Conservation (phyloP, 1,140 invertebrate genomes). For the Ostrea denselamellosa region DNA sequence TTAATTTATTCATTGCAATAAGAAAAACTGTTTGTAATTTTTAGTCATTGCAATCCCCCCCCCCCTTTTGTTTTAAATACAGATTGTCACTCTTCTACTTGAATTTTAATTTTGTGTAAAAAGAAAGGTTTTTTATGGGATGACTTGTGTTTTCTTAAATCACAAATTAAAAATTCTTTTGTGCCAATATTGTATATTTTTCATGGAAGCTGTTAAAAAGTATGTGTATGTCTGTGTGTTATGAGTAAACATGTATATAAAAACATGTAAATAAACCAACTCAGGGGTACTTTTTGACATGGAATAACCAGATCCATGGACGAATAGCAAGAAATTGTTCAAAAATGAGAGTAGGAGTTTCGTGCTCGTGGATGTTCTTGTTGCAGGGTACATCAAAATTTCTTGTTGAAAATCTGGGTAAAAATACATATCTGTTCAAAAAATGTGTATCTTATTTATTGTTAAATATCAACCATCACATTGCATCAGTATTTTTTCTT, state of each 20-base stretch:
- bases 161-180: constrained; percentile 32
- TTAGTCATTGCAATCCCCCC: neutral
- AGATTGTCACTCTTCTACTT: neutral
- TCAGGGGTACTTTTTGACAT: constrained; percentile 37
- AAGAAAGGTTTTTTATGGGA: neutral
- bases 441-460: constrained; percentile 35
- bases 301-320: constrained; percentile 21
- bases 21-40: neutral
- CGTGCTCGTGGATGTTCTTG: neutral
- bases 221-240: neutral
- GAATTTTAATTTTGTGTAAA: constrained; percentile 12
- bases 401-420: constrained; percentile 29
- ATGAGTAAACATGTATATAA: neutral
- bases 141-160: constrained; percentile 1
- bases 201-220: neutral
- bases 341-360: neutral
- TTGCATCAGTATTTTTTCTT: constrained; percentile 30
- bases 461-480: neutral
- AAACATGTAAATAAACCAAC: constrained; percentile 30
- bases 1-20: constrained; percentile 35
- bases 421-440: constrained; percentile 16
- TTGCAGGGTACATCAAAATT: constrained; percentile 38
- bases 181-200: constrained; percentile 38
- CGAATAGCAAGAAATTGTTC: constrained; percentile 19
- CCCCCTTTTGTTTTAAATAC: neutral